phyloP scores from a whole-genome alignment of 2,113 vertebrate species.

The Herpailurus yagouaroundi region DNA sequence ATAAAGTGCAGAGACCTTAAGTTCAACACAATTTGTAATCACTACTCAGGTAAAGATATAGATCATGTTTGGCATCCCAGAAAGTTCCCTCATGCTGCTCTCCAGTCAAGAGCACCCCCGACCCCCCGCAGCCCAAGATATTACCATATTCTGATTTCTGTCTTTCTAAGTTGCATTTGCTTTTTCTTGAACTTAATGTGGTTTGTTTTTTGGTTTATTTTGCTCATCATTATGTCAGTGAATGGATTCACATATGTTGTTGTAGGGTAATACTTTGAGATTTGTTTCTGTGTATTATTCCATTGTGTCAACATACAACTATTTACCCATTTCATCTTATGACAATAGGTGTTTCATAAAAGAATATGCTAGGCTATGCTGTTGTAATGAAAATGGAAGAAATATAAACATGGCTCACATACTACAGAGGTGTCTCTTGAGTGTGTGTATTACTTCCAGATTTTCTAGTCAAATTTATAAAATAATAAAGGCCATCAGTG shows the following conservation, averaged over 20 bases:
- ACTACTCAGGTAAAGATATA: background rate
- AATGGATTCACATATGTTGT: background rate
- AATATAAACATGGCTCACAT: background rate
- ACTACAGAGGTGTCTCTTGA: background rate
- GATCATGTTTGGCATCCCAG: background rate
- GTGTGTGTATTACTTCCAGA: background rate
- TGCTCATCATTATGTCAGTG: background rate
- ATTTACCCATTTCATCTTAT: background rate
- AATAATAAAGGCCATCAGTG: background rate
- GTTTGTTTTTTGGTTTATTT: constrained; percentile 21
- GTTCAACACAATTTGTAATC: background rate
- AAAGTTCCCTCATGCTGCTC: background rate
- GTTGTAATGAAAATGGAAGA: background rate
- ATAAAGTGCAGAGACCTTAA: background rate
- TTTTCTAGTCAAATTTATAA: background rate
- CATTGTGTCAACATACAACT: background rate
- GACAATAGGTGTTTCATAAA: background rate
- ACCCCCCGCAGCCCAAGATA: background rate
- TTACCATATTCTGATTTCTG: background rate
- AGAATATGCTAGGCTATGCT: background rate
- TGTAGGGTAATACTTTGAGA: background rate
- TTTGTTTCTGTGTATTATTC: background rate
- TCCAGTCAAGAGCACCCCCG: background rate
- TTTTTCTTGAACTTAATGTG: background rate
- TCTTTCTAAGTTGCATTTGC: background rate